phyloP scores from a whole-genome alignment of 2,888 invertebrate species.

The Perizoma affinitatum region DNA sequence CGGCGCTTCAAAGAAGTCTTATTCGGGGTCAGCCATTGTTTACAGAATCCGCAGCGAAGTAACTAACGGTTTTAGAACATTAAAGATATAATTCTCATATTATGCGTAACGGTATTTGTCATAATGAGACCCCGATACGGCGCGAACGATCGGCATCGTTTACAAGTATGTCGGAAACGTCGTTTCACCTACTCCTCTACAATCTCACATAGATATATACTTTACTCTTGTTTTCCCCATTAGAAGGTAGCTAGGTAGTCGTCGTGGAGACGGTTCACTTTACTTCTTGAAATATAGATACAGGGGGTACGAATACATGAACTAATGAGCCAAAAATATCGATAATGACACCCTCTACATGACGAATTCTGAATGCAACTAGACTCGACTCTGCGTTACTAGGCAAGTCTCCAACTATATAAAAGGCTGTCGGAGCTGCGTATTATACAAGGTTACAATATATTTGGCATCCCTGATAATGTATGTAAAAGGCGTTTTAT shows the following conservation, averaged over 20 bases:
- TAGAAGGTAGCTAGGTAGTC: no score
- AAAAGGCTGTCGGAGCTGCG: no score
- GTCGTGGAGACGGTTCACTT: no score
- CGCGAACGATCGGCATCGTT: constrained; percentile 38
- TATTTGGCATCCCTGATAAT: no score
- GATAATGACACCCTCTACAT: no score
- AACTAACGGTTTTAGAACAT: constrained; percentile 56
- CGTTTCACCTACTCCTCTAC: constrained; percentile 52
- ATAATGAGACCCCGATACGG: constrained; percentile 48
- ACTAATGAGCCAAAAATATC: no score
- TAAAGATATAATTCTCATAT: constrained; percentile 53
- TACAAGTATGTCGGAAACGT: constrained; percentile 48
- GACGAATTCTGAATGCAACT: no score
- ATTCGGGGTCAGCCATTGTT: constrained; percentile 52
- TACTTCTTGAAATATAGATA: no score
- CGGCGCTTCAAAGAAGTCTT: constrained; percentile 40
- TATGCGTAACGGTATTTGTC: constrained; percentile 65
- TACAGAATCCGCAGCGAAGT: constrained; percentile 41
- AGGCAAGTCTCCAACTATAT: no score
- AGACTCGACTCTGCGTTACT: no score
- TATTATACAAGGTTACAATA: no score
- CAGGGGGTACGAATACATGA: no score
- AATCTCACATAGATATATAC: constrained; percentile 21
- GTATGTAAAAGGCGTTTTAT: neutral
- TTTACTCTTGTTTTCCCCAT: constrained; percentile 6